Percentiles rank a stretch among this genome's conserved stretches.
Evolutionary conservation across 2,113 vertebrate species (phyloP).

Genomic region (Tor tambroides): DNA sequence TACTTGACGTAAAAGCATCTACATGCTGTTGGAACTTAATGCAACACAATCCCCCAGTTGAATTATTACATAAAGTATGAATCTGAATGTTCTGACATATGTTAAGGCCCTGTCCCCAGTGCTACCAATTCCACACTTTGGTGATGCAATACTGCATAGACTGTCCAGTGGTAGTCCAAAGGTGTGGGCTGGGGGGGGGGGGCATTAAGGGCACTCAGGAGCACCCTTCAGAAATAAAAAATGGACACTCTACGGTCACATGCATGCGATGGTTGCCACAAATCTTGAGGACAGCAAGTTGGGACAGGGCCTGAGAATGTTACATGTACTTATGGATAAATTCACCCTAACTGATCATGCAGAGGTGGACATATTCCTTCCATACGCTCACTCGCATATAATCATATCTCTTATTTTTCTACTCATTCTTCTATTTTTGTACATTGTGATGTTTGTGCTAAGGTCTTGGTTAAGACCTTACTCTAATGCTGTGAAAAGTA

Average conservation of each 20-base stretch:
- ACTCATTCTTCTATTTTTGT: conserved; percentile 56
- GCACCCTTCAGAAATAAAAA: not conserved
- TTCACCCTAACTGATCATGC: not conserved
- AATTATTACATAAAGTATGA: not conserved
- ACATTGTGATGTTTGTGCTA: conserved; percentile 16
- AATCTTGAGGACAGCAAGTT: not conserved
- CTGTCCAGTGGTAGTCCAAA: not conserved
- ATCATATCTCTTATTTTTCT: conserved; percentile 52
- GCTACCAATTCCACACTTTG: not conserved
- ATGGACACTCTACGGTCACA: not conserved
- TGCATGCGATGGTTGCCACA: not conserved
- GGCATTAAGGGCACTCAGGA: not conserved
- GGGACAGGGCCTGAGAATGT: not conserved
- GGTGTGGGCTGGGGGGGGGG: not conserved
- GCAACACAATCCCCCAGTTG: not conserved
- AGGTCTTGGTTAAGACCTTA: conserved; percentile 18
- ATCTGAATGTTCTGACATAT: not conserved
- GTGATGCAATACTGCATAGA: not conserved
- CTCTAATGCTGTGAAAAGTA: conserved; percentile 45
- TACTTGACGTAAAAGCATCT: conserved; percentile 2
- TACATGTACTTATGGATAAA: not conserved
- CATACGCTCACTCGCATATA: not conserved
- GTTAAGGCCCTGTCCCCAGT: not conserved
- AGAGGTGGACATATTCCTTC: not conserved
- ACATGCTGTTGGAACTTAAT: not conserved